phyloP scores from a whole-genome alignment of 1,140 invertebrate genomes.

The Ceratina japonica region DNA sequence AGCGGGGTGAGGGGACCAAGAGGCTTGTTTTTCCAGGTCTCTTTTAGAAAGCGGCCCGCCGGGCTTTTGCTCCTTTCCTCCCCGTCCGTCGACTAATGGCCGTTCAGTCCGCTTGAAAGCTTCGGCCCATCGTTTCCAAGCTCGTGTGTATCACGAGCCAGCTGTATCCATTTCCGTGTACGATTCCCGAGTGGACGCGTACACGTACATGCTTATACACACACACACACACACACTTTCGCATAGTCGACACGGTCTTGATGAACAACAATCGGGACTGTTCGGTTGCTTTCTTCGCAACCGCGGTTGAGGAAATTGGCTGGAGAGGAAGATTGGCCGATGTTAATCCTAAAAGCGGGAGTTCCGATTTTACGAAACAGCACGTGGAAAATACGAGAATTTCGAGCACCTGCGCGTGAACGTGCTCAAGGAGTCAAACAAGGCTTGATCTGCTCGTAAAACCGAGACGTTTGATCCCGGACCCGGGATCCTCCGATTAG shows the following conservation, averaged over 20 bases:
- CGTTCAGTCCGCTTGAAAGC: slow-evolving; percentile 54
- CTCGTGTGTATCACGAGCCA: slow-evolving; percentile 13
- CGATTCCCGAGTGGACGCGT: neutral
- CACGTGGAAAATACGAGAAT: slow-evolving; percentile 8
- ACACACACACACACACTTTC: neutral
- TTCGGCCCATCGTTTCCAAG: slow-evolving; percentile 35
- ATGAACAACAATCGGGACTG: slow-evolving; percentile 32
- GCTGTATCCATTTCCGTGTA: slow-evolving; percentile 31
- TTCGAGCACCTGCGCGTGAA: slow-evolving; percentile 12
- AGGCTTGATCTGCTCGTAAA: neutral
- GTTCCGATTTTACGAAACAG: slow-evolving; percentile 21
- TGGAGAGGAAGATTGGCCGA: slow-evolving; percentile 34
- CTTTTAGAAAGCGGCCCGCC: slow-evolving; percentile 42
- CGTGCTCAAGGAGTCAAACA: slow-evolving; percentile 11
- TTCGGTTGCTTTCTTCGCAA: slow-evolving; percentile 28
- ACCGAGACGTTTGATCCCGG: slow-evolving; percentile 6
- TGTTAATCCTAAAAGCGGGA: slow-evolving; percentile 43
- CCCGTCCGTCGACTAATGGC: slow-evolving; percentile 54
- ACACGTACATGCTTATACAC: neutral
- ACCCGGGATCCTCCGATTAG: neutral
- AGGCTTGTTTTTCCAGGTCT: slow-evolving; percentile 46
- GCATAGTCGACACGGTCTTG: neutral
- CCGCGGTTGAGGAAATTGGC: slow-evolving; percentile 35
- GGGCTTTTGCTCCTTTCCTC: slow-evolving; percentile 45
- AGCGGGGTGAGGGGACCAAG: neutral